Conservation (phyloP, 2,888 invertebrate genomes). For the Danaus chrysippus region DNA sequence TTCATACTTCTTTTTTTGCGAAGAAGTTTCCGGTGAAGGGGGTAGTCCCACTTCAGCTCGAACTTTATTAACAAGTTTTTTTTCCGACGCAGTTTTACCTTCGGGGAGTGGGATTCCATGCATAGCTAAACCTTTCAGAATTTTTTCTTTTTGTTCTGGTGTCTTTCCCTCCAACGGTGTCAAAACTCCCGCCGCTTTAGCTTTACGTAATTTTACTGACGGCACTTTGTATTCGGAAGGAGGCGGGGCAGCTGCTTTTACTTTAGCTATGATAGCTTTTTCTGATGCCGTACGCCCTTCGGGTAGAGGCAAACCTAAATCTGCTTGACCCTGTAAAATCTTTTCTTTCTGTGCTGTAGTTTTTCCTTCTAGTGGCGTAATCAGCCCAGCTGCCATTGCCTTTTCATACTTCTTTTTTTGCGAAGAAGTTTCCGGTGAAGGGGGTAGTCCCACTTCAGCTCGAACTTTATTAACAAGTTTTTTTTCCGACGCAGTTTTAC, state of each 20-base stretch:
- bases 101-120: constrained; percentile 41
- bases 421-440: constrained; percentile 27
- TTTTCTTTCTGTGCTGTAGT: constrained; percentile 31
- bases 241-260: constrained; percentile 14
- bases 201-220: constrained; percentile 32
- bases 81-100: constrained; percentile 42
- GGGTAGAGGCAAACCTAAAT: constrained; percentile 30
- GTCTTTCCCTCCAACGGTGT: constrained; percentile 34
- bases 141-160: constrained; percentile 37
- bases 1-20: constrained; percentile 29
- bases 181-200: constrained; percentile 27
- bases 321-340: constrained; percentile 28
- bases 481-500: constrained; percentile 25
- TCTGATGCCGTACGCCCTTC: constrained; percentile 32
- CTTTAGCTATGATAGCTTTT: constrained; percentile 27
- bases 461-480: constrained; percentile 27
- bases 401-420: constrained; percentile 30
- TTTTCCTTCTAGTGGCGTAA: constrained; percentile 38
- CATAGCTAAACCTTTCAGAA: constrained; percentile 34
- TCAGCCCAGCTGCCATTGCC: constrained; percentile 34
- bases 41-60: constrained; percentile 40
- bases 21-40: constrained; percentile 36
- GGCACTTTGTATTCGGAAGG: constrained; percentile 9
- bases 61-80: constrained; percentile 39
- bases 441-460: constrained; percentile 29